Percentiles rank a stretch among this genome's conserved stretches.
phyloP scores from a whole-genome alignment of 2,113 vertebrate species.

The Salvelinus fontinalis region DNA sequence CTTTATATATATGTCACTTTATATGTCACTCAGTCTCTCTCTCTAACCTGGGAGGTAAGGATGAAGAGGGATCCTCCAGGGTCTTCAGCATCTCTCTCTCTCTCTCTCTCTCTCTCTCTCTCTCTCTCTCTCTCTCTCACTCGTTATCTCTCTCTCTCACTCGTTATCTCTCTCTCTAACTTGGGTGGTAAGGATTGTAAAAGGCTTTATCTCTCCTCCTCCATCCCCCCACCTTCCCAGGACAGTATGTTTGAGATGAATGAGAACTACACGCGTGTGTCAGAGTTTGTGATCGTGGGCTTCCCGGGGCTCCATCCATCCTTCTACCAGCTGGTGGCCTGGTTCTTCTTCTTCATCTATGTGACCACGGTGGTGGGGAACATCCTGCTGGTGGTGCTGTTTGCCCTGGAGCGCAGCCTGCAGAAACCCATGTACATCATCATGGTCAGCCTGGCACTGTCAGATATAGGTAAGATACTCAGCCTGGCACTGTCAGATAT shows the following conservation, averaged over 20 bases:
- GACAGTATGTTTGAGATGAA: conserved; percentile 38
- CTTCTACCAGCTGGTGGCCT: conserved; percentile 36
- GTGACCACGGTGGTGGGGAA: conserved; percentile 43
- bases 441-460: conserved; percentile 47
- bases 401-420: conserved; percentile 45
- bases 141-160: not conserved
- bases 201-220: not conserved
- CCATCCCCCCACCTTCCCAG: not conserved
- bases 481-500: not conserved
- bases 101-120: not conserved
- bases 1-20: not conserved
- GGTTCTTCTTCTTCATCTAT: conserved; percentile 48
- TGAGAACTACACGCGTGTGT: conserved; percentile 21
- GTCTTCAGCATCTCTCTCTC: not conserved
- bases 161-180: not conserved
- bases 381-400: conserved; percentile 46
- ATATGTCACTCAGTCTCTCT: not conserved
- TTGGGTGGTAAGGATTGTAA: no score
- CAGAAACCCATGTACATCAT: conserved; percentile 62
- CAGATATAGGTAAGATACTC: not conserved
- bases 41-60: not conserved
- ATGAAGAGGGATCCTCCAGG: not conserved
- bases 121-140: not conserved
- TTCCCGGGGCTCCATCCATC: conserved; percentile 46
- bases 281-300: conserved; percentile 54